Conservation (phyloP, 2,113 vertebrate genomes). For the Murina feae region DNA sequence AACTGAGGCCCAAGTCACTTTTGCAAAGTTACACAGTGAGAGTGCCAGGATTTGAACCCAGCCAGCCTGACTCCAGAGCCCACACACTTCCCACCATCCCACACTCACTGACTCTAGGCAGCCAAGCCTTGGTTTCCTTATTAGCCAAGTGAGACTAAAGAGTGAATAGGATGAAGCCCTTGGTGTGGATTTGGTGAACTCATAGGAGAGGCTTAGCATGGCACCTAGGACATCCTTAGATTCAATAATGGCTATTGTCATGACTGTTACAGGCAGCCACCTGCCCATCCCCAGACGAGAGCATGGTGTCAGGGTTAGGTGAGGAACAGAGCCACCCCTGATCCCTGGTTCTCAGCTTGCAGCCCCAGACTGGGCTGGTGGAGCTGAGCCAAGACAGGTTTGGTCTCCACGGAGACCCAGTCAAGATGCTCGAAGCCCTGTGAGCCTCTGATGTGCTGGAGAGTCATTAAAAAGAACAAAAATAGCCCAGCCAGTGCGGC, state of each 20-base stretch:
- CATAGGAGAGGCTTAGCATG: not conserved
- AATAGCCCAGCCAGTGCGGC: not conserved
- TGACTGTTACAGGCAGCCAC: not conserved
- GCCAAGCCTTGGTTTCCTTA: not conserved
- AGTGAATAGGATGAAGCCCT: not conserved
- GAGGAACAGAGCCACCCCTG: not conserved
- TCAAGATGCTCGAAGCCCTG: not conserved
- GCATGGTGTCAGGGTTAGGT: not conserved
- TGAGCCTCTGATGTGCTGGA: not conserved
- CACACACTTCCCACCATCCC: not conserved
- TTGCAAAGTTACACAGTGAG: not conserved
- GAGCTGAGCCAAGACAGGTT: not conserved
- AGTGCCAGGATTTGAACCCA: not conserved
- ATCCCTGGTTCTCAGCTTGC: not conserved
- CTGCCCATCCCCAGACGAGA: not conserved
- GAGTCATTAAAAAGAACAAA: not conserved
- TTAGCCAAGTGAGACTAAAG: not conserved
- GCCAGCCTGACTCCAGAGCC: not conserved
- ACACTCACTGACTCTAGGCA: fast-evolving
- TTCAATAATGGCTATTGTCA: not conserved
- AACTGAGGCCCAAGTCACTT: not conserved
- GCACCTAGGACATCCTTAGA: not conserved
- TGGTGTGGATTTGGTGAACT: not conserved
- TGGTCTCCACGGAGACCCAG: slow-evolving; percentile 25
- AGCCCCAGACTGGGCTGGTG: not conserved